These are phyloP conservation scores for Miltochrista miniata DNA, from an alignment of 2,888 invertebrate genomes.

Conservation along the genomic window DNA sequence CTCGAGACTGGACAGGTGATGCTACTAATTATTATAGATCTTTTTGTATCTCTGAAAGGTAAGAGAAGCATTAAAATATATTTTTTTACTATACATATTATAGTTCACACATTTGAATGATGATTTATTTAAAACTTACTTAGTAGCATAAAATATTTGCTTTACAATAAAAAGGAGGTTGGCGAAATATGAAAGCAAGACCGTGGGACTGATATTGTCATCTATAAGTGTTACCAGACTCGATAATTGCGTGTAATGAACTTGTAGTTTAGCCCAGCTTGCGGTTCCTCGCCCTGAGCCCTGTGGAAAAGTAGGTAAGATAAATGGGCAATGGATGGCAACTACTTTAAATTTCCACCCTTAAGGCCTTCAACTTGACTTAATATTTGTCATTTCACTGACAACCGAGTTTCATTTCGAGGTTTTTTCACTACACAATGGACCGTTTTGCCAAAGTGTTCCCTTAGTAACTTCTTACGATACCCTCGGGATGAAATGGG, in stretches of 20 bases:
- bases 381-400: too few species aligned
- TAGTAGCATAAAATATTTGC: slow-evolving; percentile 12
- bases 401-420: too few species aligned
- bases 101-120: too few species aligned
- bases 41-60: neutral
- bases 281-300: neutral
- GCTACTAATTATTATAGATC: neutral
- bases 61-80: neutral
- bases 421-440: too few species aligned
- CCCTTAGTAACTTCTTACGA: too few species aligned
- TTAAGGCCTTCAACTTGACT: too few species aligned
- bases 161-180: slow-evolving; percentile 12
- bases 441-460: too few species aligned
- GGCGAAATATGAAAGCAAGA: slow-evolving; percentile 8
- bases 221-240: slow-evolving; percentile 11
- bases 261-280: slow-evolving; percentile 12
- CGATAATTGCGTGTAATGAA: slow-evolving; percentile 12
- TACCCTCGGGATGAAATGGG: too few species aligned
- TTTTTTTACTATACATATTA: too few species aligned
- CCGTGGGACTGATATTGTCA: slow-evolving; percentile 9
- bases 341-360: too few species aligned
- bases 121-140: too few species aligned
- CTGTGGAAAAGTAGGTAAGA: neutral
- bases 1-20: neutral
- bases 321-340: too few species aligned